These are phyloP conservation scores for Cottoperca gobio DNA, from an alignment of 2,797 vertebrate species.

Conservation along the genomic window DNA sequence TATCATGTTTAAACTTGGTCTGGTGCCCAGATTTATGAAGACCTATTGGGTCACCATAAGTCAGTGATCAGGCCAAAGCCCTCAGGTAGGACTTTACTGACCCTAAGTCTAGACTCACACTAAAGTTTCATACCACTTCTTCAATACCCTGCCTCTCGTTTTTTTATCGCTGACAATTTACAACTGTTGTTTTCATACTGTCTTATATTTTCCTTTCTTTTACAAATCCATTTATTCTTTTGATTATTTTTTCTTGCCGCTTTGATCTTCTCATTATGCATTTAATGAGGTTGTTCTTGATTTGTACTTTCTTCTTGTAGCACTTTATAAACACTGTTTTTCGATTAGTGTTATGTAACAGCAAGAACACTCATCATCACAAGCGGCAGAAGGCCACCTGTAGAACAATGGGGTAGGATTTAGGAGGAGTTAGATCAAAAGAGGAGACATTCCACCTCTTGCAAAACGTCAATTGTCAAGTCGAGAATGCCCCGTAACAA, in stretches of 20 bases:
- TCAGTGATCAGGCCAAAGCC: constrained; percentile 40
- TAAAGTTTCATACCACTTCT: not conserved
- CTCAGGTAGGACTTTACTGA: constrained; percentile 28
- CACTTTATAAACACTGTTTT: constrained; percentile 30
- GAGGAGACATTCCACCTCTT: not conserved
- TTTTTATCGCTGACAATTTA: constrained; percentile 12
- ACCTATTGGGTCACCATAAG: not conserved
- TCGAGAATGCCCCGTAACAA: not conserved
- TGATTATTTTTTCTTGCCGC: constrained; percentile 11
- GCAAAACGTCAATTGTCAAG: not conserved
- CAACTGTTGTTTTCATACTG: not conserved
- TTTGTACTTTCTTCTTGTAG: constrained; percentile 12
- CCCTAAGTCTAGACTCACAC: constrained; percentile 23
- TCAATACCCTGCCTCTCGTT: not conserved
- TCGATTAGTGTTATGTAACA: constrained; percentile 21
- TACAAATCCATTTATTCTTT: constrained; percentile 17
- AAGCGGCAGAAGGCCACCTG: not conserved
- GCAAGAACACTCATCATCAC: not conserved
- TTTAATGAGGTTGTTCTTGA: constrained; percentile 10
- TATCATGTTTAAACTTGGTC: constrained; percentile 35
- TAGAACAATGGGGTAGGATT: not conserved
- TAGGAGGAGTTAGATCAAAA: not conserved
- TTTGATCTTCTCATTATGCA: constrained; percentile 23
- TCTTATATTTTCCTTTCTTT: not conserved
- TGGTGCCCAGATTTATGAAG: constrained; percentile 23